Percentiles rank a stretch among this genome's conserved stretches.
phyloP scores from a whole-genome alignment of 2,797 vertebrate genomes.

The Sebastiscus tertius region DNA sequence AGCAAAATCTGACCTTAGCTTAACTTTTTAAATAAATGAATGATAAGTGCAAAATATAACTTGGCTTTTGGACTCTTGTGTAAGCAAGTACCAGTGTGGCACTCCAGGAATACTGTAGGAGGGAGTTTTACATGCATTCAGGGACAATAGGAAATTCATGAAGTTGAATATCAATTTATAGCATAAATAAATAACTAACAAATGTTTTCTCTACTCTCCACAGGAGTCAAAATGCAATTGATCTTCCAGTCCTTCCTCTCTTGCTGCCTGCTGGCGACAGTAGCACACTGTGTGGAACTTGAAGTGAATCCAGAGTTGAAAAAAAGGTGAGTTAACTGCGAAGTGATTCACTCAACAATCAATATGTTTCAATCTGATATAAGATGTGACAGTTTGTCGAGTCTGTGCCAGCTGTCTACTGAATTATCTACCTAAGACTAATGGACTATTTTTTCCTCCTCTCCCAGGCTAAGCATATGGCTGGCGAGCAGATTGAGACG shows the following conservation, averaged over 20 bases:
- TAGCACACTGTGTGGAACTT: conserved; percentile 86
- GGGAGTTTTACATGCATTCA: conserved; percentile 34
- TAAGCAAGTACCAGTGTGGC: conserved; percentile 53
- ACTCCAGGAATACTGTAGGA: conserved; percentile 26
- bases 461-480: conserved; percentile 87
- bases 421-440: conserved; percentile 38
- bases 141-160: conserved; percentile 27
- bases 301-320: conserved; percentile 88
- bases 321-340: conserved; percentile 87
- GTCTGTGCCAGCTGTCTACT: not conserved
- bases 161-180: conserved; percentile 56
- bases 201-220: conserved; percentile 52
- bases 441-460: conserved; percentile 20
- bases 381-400: conserved; percentile 1
- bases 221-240: conserved; percentile 88
- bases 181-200: conserved; percentile 52
- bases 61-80: conserved; percentile 84
- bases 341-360: conserved; percentile 12
- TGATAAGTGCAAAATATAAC: conserved; percentile 76
- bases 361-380: conserved; percentile 7
- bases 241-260: conserved; percentile 85
- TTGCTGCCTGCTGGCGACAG: conserved; percentile 85
- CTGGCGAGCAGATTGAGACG: conserved; percentile 86
- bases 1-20: conserved; percentile 79
- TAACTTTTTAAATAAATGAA: conserved; percentile 84